These are phyloP conservation scores for Nomia melanderi DNA, from an alignment of 1,140 invertebrate species.

Conservation along the genomic window DNA sequence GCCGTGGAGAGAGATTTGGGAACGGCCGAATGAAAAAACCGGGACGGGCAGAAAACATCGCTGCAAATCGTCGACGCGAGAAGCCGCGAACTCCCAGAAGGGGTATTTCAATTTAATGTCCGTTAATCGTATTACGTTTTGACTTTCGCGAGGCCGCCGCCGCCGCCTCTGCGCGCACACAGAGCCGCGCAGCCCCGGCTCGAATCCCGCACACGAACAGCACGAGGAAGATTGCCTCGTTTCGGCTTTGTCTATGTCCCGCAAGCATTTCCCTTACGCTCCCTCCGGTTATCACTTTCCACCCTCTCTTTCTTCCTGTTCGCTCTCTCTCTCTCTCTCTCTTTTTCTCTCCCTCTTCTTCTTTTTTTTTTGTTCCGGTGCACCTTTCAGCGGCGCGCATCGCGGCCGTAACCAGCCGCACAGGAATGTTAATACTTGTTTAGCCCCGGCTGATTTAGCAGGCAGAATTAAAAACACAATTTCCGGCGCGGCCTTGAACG, in stretches of 20 bases:
- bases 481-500: conserved; percentile 56
- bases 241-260: conserved; percentile 27
- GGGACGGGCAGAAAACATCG: conserved; percentile 32
- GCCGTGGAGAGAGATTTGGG: background rate
- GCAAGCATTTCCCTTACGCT: conserved; percentile 15
- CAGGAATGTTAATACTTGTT: conserved; percentile 72
- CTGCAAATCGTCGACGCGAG: conserved; percentile 49
- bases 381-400: conserved; percentile 11
- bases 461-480: conserved; percentile 73
- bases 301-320: background rate
- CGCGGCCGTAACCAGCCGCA: conserved; percentile 36
- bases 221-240: conserved; percentile 35
- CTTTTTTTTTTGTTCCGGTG: background rate
- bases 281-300: conserved; percentile 29
- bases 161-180: background rate
- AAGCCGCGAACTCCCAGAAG: conserved; percentile 51
- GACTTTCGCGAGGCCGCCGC: conserved; percentile 55
- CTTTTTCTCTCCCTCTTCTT: background rate
- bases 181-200: too few relatives aligned
- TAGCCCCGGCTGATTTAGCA: conserved; percentile 70
- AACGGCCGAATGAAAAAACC: conserved; percentile 33
- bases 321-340: too few relatives aligned
- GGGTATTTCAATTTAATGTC: conserved; percentile 67
- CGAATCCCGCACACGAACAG: conserved; percentile 11
- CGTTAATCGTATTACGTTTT: conserved; percentile 67